Conservation (phyloP, 2,797 vertebrate species). For the Epinephelus awoara region DNA sequence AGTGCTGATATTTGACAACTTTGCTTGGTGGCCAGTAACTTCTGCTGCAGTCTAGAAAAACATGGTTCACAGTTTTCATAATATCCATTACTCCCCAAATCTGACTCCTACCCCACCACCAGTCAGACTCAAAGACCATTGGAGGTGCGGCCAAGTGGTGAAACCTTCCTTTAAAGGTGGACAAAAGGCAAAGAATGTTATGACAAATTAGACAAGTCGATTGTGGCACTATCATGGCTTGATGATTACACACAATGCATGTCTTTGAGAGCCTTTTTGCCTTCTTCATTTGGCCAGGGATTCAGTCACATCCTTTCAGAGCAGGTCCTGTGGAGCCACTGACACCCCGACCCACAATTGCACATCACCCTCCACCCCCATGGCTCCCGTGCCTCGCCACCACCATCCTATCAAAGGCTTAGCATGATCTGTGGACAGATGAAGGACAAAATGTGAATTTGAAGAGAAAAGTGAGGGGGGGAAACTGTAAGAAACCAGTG, state of each 20-base stretch:
- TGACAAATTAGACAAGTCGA: constrained; percentile 74
- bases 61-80: background rate
- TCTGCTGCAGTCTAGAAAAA: background rate
- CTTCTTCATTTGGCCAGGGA: constrained; percentile 55
- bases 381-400: constrained; percentile 51
- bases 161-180: constrained; percentile 50
- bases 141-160: constrained; percentile 48
- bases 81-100: constrained; percentile 1
- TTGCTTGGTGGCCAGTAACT: no score
- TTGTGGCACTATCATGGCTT: constrained; percentile 65
- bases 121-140: constrained; percentile 30
- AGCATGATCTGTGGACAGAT: constrained; percentile 73
- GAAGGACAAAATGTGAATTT: constrained; percentile 69
- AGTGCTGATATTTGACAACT: no score
- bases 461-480: constrained; percentile 34
- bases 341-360: constrained; percentile 62
- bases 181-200: constrained; percentile 67
- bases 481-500: constrained; percentile 47
- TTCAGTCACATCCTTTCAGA: constrained; percentile 71
- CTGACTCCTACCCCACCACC: background rate
- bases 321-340: constrained; percentile 59
- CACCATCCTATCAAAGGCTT: constrained; percentile 80
- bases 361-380: constrained; percentile 50
- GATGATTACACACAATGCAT: constrained; percentile 71
- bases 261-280: constrained; percentile 65